phyloP scores from a whole-genome alignment of 2,113 vertebrate genomes.

The Microcebus griseorufus region DNA sequence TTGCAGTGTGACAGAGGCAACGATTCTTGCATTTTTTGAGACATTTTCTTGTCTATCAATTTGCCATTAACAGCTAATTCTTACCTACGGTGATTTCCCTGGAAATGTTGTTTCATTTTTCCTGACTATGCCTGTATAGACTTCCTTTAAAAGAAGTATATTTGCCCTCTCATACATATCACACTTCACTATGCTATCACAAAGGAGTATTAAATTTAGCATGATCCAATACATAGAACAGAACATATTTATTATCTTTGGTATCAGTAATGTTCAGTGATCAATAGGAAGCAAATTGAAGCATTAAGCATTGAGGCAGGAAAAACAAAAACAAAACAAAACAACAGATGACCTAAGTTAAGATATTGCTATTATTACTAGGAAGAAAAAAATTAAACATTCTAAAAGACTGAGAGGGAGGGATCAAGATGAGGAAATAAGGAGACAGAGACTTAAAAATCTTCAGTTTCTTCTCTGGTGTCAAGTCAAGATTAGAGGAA shows the following conservation, averaged over 20 bases:
- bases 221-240: not conserved
- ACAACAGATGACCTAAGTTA: not conserved
- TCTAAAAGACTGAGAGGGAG: not conserved
- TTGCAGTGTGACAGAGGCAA: conserved; percentile 32
- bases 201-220: not conserved
- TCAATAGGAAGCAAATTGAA: not conserved
- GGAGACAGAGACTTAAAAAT: not conserved
- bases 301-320: not conserved
- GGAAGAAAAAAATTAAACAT: not conserved
- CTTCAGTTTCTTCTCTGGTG: too few relatives aligned
- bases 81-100: not conserved
- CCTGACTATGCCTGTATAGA: not conserved
- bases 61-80: conserved; percentile 14
- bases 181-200: not conserved
- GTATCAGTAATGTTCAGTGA: not conserved
- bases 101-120: not conserved
- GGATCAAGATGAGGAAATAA: not conserved
- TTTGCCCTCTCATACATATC: not conserved
- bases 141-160: not conserved
- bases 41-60: conserved; percentile 25
- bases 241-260: not conserved
- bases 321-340: not conserved
- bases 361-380: not conserved
- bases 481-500: too few relatives aligned
- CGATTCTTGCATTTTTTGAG: conserved; percentile 10